phyloP scores from a whole-genome alignment of 2,113 vertebrate species.

The Albula glossodonta region DNA sequence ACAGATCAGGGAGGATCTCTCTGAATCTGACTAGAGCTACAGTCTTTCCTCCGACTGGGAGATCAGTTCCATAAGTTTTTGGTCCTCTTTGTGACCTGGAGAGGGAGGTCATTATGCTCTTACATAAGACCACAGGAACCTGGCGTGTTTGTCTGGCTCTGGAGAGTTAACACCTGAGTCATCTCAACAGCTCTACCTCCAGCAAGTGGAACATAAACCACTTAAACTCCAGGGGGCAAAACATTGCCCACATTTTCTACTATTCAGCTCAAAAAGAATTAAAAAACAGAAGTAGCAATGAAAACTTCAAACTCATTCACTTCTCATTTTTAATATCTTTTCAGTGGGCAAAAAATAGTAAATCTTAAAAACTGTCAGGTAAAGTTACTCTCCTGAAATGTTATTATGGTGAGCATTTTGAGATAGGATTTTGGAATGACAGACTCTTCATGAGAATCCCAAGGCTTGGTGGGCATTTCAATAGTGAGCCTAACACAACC shows the following conservation, averaged over 20 bases:
- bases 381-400: too few species aligned
- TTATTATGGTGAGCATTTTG: not conserved
- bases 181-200: not conserved
- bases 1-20: not conserved
- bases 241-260: not conserved
- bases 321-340: not conserved
- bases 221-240: not conserved
- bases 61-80: not conserved
- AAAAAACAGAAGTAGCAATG: not conserved
- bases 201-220: not conserved
- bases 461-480: not conserved
- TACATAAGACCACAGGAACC: not conserved
- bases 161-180: not conserved
- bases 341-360: too few species aligned
- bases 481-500: not conserved
- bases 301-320: too few species aligned
- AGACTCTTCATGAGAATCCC: not conserved
- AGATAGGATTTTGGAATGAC: not conserved
- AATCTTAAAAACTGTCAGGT: too few species aligned
- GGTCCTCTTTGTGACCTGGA: not conserved
- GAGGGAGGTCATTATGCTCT: not conserved
- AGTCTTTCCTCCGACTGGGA: not conserved
- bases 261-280: not conserved
- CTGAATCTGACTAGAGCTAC: not conserved
- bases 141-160: not conserved